Evolutionary conservation across 2,888 invertebrate species (phyloP).

Genomic region (Spisula subtruncata): DNA sequence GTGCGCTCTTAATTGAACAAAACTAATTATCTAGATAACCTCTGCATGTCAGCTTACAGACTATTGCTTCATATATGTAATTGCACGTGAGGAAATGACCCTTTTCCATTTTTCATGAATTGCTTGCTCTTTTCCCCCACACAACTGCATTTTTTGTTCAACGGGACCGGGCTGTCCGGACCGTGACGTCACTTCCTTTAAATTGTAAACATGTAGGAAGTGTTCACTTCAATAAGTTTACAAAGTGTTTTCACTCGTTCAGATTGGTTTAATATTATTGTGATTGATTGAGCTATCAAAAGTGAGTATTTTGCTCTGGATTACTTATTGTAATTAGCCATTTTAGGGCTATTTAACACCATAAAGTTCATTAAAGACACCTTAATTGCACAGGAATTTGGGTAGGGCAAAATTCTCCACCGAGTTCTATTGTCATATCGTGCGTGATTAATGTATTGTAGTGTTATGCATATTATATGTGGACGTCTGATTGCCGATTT

Average conservation of each 20-base stretch:
- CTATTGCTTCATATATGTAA: background rate
- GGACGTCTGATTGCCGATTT: too few relatives aligned
- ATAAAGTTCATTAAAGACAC: background rate
- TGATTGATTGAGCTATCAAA: background rate
- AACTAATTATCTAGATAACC: background rate
- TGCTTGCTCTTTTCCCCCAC: background rate
- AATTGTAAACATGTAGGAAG: constrained; percentile 76
- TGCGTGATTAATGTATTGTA: background rate
- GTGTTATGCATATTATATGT: too few relatives aligned
- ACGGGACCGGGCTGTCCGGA: background rate
- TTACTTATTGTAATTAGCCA: background rate
- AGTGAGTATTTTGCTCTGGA: background rate
- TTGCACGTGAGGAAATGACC: background rate
- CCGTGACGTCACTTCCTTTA: constrained; percentile 78
- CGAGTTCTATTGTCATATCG: background rate
- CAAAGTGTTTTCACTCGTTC: background rate
- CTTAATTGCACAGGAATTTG: constrained; percentile 21
- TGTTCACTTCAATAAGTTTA: constrained; percentile 26
- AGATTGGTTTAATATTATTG: constrained; percentile 1
- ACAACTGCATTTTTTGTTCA: background rate
- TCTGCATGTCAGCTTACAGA: background rate
- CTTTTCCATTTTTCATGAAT: background rate
- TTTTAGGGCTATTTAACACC: background rate
- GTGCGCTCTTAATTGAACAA: constrained; percentile 1
- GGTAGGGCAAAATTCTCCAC: constrained; percentile 4